A percentile compares a stretch with the other conserved stretches of the same genome.
These are phyloP conservation scores for Caenorhabditis latens DNA, from an alignment of 1,140 invertebrate genomes.

Conservation along the genomic window DNA sequence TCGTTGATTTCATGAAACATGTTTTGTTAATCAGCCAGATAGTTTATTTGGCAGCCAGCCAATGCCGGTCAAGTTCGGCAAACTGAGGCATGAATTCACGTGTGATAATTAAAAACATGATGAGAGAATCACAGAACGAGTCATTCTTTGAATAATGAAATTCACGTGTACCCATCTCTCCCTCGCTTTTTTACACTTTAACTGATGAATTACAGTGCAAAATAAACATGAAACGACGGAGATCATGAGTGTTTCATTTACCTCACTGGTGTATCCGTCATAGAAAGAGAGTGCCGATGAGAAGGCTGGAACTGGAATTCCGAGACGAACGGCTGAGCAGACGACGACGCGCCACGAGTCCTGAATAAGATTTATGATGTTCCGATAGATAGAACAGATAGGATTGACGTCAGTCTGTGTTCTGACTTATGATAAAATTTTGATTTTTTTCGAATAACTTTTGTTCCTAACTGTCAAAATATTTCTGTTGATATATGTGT, in stretches of 20 bases:
- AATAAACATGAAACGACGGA: neutral
- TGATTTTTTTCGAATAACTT: no score
- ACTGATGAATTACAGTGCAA: neutral
- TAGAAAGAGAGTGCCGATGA: conserved; percentile 94
- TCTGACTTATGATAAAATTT: conserved; percentile 16
- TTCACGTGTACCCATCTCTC: conserved; percentile 1
- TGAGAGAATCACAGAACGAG: conserved; percentile 11
- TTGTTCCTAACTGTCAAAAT: neutral
- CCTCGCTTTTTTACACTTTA: neutral
- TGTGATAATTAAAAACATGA: neutral
- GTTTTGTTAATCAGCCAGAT: neutral
- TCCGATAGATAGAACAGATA: no score
- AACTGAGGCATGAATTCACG: neutral
- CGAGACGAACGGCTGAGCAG: conserved; percentile 82
- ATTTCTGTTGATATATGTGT: neutral
- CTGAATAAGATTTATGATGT: conserved; percentile 70
- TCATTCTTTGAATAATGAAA: neutral
- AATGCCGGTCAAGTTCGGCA: conserved; percentile 15
- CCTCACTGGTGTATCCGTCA: conserved; percentile 89
- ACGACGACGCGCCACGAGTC: conserved; percentile 81
- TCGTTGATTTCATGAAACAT: neutral
- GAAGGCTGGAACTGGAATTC: conserved; percentile 92
- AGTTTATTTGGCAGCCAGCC: neutral
- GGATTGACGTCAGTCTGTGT: no score
- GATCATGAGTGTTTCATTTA: neutral